Conservation (phyloP, 2,113 vertebrate species). For the Solea senegalensis region DNA sequence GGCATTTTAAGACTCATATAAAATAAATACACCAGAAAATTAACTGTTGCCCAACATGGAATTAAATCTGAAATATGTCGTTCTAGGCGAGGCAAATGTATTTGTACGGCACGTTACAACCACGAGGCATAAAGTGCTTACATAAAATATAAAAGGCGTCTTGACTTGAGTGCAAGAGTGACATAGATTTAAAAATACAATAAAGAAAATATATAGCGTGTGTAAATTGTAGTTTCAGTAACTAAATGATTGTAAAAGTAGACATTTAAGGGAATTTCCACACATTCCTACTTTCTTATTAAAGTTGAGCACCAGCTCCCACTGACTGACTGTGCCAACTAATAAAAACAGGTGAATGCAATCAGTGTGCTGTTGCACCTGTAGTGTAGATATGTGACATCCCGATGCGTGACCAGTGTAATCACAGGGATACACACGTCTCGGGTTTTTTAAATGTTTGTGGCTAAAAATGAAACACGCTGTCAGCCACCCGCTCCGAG, state of each 20-base stretch:
- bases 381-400: background rate
- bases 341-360: background rate
- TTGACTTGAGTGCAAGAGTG: background rate
- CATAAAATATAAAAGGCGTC: background rate
- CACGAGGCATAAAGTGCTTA: background rate
- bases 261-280: background rate
- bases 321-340: background rate
- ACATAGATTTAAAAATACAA: background rate
- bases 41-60: background rate
- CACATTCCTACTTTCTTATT: background rate
- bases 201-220: background rate
- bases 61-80: background rate
- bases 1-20: background rate
- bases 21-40: background rate
- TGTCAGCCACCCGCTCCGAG: background rate
- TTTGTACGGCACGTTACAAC: background rate
- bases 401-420: background rate
- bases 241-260: background rate
- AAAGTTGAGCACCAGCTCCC: background rate
- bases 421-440: background rate
- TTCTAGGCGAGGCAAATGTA: background rate
- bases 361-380: background rate
- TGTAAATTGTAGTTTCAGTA: background rate
- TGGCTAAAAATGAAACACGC: conserved; percentile 8
- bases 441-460: background rate